phyloP scores from a whole-genome alignment of 2,888 invertebrate genomes.

The Gari tellinella region DNA sequence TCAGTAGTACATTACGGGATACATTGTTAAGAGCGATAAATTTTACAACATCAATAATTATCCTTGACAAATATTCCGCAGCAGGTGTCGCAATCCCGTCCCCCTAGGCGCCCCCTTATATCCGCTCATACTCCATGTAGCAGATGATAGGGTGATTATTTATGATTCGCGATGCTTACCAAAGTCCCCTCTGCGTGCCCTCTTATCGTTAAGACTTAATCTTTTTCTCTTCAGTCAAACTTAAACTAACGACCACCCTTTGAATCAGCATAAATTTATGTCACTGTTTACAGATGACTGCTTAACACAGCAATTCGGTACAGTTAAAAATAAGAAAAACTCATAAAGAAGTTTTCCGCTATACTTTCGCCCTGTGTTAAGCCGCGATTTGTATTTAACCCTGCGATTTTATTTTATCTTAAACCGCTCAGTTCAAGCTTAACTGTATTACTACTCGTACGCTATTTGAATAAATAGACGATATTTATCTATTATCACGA shows the following conservation, averaged over 20 bases:
- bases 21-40: background rate
- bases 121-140: constrained; percentile 18
- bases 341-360: no score
- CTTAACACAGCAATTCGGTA: no score
- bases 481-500: no score
- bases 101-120: constrained; percentile 26
- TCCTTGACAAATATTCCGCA: background rate
- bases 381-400: no score
- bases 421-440: background rate
- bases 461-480: constrained; percentile 7
- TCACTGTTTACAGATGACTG: no score
- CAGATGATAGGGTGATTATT: constrained; percentile 37
- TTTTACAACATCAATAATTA: constrained; percentile 3
- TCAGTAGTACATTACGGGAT: no score
- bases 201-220: constrained; percentile 11
- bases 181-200: constrained; percentile 23
- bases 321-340: no score
- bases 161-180: constrained; percentile 39
- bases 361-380: no score
- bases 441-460: background rate
- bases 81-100: background rate
- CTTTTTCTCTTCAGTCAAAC: constrained; percentile 19
- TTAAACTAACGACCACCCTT: no score
- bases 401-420: no score
- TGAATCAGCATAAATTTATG: no score